phyloP scores from a whole-genome alignment of 2,888 invertebrate genomes.

The Frankliniella intonsa region DNA sequence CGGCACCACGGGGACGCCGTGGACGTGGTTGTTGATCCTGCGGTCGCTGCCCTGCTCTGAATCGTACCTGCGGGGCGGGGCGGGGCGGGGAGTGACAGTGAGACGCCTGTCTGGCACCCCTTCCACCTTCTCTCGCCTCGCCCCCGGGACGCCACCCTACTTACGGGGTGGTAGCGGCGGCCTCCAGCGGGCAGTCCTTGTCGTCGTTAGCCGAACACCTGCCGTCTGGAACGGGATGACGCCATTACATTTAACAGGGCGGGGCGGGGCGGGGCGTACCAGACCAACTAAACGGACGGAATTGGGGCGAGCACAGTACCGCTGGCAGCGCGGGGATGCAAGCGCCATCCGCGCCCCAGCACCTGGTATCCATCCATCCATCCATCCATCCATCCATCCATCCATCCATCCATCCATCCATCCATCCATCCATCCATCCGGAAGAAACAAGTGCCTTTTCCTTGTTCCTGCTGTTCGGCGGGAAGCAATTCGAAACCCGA shows the following conservation, averaged over 20 bases:
- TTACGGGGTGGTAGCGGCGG: neutral
- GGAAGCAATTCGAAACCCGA: too few relatives aligned
- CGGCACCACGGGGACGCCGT: neutral
- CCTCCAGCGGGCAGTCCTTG: neutral
- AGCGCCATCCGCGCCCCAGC: too few relatives aligned
- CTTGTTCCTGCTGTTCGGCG: too few relatives aligned
- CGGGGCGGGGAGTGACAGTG: neutral
- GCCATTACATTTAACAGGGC: neutral
- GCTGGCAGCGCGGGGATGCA: too few relatives aligned
- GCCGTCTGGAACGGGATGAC: neutral
- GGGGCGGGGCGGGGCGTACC: too few relatives aligned
- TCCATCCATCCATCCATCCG: too few relatives aligned
- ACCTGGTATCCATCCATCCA: too few relatives aligned
- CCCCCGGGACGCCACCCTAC: neutral
- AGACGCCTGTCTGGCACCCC: neutral
- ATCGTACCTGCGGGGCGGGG: neutral
- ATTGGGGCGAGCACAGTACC: too few relatives aligned
- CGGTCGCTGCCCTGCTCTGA: neutral
- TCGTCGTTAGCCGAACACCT: neutral
- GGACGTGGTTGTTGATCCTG: neutral
- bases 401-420: too few relatives aligned
- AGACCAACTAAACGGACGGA: too few relatives aligned
- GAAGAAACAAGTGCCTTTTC: too few relatives aligned
- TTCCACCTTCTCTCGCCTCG: neutral
- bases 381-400: too few relatives aligned